Base-by-base conservation (phyloP, 2,888 invertebrate genomes). In the Scaptomyza polygonia region DNA sequence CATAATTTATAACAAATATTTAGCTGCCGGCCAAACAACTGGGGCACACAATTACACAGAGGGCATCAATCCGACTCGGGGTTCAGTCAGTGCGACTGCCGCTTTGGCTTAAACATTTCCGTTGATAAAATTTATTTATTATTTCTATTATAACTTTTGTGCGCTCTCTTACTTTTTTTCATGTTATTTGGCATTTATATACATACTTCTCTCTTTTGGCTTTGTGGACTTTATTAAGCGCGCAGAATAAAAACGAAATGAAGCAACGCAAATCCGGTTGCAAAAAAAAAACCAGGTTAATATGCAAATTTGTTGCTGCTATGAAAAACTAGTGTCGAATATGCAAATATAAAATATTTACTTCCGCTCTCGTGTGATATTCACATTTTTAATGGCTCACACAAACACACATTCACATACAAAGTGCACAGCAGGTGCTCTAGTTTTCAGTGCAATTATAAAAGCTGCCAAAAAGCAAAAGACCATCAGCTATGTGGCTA, bases 291-390 rank as follows among this genome's bases (percentile, higher is more conserved):
- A 65, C 51, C 30, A 29, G 65, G 75, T 77, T 78, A 85, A 83
- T 86, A 83, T 83, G 86, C 75, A 83, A 86, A 82, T 82, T 79
- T 67, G 72, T 67, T 73, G 54, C 48, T 42, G 47, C 73, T 67
- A 67, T 67, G 77, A 77, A 82, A 81, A 83, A 83, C 75, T 83
- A 83, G 84, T 77, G 81, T 77, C 86, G 72, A 84, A 79, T 81
- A 84, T 86, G 84, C 71, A 84, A 86, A 84, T 82, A 80, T 86
- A 79, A 81, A 84, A 84, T 86, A 84, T 84, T 69, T 77, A 84
- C 73, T 84, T 82, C 69, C 72, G 69, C 54, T 77, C 61, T 79
- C 77, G 79, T 86, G 85, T 75, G 74, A 84, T 81, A 79, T 84
- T 77, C 84, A 68, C 82, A 81, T 86, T 79, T 86, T 79, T 79